phyloP scores from a whole-genome alignment of 2,113 vertebrate genomes.

The Apaloderma vittatum region DNA sequence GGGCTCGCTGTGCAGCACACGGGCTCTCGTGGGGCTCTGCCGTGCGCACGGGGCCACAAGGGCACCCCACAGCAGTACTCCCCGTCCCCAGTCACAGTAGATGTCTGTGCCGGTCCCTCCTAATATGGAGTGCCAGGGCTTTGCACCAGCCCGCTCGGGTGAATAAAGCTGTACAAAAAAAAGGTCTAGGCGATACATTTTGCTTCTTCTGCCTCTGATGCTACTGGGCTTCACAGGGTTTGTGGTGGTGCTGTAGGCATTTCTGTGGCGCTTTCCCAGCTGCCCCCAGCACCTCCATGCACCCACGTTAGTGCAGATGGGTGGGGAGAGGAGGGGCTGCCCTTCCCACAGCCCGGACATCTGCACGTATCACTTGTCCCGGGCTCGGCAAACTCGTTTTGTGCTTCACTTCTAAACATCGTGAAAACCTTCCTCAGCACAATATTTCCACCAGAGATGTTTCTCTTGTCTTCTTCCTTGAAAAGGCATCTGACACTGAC shows the following conservation, averaged over 20 bases:
- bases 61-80: neutral
- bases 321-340: neutral
- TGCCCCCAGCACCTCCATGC: neutral
- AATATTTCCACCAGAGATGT: neutral
- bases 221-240: neutral
- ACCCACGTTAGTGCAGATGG: neutral
- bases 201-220: neutral
- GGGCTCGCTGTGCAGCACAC: neutral
- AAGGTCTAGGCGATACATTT: neutral
- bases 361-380: neutral
- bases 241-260: neutral
- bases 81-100: accelerated
- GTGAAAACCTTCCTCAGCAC: neutral
- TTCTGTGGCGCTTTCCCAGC: neutral
- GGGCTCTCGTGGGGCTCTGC: neutral
- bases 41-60: accelerated
- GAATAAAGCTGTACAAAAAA: neutral
- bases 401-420: neutral
- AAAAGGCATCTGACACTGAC: neutral
- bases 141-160: neutral
- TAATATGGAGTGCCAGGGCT: accelerated
- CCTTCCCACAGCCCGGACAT: neutral
- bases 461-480: neutral
- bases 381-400: neutral
- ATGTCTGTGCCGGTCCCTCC: accelerated